Conservation (phyloP, 1,140 invertebrate genomes). For the Platorchestia sp. region DNA sequence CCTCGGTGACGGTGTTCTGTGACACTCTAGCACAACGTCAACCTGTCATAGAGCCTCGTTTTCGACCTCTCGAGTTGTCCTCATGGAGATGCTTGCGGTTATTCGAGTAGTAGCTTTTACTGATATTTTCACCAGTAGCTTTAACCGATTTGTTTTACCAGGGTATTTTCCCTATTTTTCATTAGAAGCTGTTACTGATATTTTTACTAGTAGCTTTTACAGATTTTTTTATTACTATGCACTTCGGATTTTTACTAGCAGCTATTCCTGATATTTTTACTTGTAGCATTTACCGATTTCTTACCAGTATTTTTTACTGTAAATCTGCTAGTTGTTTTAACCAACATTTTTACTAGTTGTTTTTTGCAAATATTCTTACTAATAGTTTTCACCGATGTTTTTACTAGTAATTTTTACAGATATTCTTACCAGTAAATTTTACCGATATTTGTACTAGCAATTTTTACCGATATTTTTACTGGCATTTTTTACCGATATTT, state of each 20-base stretch:
- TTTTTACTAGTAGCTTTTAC: neutral
- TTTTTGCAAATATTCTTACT: no score
- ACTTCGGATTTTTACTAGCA: no score
- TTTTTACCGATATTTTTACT: neutral
- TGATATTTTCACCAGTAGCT: neutral
- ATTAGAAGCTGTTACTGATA: neutral
- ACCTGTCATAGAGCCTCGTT: neutral
- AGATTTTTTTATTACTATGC: neutral
- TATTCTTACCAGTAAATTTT: neutral
- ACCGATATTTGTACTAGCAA: neutral
- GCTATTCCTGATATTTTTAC: neutral
- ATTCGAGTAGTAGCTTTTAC: neutral
- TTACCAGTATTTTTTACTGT: no score
- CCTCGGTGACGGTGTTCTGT: neutral
- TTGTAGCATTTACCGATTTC: no score
- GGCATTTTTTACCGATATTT: neutral
- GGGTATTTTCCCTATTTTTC: no score
- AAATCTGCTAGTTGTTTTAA: no score
- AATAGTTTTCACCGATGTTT: neutral
- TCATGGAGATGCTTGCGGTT: neutral
- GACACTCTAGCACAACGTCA: neutral
- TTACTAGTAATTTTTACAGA: neutral
- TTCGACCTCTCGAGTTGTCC: neutral
- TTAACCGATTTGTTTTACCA: no score
- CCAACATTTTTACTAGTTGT: no score